phyloP scores from a whole-genome alignment of 1,140 invertebrate genomes.

The Leptopilina clavipes region DNA sequence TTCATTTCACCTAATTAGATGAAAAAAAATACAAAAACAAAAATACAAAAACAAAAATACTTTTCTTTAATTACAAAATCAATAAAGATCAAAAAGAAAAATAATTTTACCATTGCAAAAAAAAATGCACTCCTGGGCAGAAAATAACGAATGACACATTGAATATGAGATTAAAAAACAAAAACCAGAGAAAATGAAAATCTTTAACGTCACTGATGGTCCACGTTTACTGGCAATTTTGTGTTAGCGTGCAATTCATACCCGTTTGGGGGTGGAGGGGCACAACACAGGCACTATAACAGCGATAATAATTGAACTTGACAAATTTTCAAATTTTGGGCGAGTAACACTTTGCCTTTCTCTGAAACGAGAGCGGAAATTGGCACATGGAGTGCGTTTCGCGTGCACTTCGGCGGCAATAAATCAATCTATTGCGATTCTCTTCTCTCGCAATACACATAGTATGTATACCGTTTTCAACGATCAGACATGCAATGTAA shows the following conservation, averaged over 20 bases:
- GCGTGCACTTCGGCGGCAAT: constrained; percentile 57
- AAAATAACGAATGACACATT: too few species aligned
- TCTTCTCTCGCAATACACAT: constrained; percentile 42
- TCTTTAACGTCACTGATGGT: neutral
- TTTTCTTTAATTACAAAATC: too few species aligned
- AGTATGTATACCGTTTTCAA: constrained; percentile 46
- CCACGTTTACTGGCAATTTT: neutral
- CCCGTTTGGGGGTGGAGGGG: neutral
- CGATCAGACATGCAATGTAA: constrained; percentile 67
- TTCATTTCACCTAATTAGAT: neutral
- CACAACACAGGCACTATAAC: neutral
- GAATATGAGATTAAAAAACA: too few species aligned
- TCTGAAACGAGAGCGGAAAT: constrained; percentile 26
- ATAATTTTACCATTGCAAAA: too few species aligned
- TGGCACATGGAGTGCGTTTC: constrained; percentile 37
- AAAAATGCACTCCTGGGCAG: too few species aligned
- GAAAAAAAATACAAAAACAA: too few species aligned
- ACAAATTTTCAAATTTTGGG: constrained; percentile 25
- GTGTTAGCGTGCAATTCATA: neutral
- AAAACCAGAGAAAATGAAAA: neutral
- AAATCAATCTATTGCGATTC: constrained; percentile 63
- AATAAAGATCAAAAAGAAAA: too few species aligned
- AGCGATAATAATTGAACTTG: constrained; percentile 26
- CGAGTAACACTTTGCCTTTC: constrained; percentile 20
- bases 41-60: too few species aligned